Base-by-base conservation (phyloP, 1,140 invertebrate genomes). In the Drosophila navojoa region DNA sequence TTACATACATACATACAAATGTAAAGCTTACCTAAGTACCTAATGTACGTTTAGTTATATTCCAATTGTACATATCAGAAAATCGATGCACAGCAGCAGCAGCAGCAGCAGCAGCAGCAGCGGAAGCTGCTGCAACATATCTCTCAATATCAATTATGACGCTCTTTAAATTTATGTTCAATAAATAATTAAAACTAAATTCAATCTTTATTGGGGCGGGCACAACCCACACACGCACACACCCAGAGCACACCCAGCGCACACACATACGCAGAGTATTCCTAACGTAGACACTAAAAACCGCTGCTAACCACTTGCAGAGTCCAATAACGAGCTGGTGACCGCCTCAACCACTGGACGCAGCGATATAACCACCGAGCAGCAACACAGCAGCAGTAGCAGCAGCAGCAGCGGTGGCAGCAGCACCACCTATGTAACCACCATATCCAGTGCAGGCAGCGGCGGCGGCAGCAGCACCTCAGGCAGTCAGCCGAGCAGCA, bases 311-410 rank as follows among this genome's bases (percentile, higher is more conserved):
- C 55, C 70, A 73, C 67, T 87, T 87, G 54, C 84, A 87, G 84
- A 87, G 74, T 70, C 84, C 69, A 87, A 84, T 69, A 87, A 89
- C 42, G 84, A 87, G 61, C 57, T 89, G 85, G 84, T 79, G 32
- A 89, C 84, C 35, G 71, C 77, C 25, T 84, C 84, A 10, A 91
- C 90, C 4, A 91, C 90, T 4, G 90, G 90, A 47, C 90, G 86
- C 77, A 89, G 73, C 53, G 84, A 89, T 55, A 25, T 84, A 45
- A 79, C 81, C 57, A 91, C 90, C 16, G 86, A 90, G 52, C 87
- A 91, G 49, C 82, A 76, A 19, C 76, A 77, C 25, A 42, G 42
- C 50, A 69, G 47, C 49, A 60, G 54, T 13, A 68, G 63, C 64
- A 68, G 45, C 59, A 76, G 71, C 64, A 80, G 44, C 44, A 63